Conservation (phyloP, 2,797 vertebrate genomes). For the Coilia nasus region DNA sequence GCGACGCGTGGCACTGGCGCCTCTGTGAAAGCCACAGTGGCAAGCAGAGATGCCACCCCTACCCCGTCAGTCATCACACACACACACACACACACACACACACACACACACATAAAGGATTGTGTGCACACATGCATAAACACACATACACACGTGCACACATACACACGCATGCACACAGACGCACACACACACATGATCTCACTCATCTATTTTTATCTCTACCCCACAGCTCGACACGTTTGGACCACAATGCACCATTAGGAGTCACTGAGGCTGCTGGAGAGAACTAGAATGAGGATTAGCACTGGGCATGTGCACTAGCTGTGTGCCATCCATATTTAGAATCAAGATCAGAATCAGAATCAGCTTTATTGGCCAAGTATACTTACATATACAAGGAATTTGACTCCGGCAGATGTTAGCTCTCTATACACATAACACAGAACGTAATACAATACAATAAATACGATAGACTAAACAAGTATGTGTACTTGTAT, state of each 20-base stretch:
- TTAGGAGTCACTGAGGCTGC: neutral
- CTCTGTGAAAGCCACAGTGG: neutral
- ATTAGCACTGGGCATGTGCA: neutral
- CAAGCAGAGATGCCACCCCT: constrained; percentile 1
- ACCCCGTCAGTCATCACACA: neutral
- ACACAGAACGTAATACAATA: too few relatives aligned
- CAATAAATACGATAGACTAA: too few relatives aligned
- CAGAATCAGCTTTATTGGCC: too few relatives aligned
- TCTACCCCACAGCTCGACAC: neutral
- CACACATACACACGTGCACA: neutral
- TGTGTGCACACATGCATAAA: neutral
- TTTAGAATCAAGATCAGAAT: neutral
- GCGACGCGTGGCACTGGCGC: neutral
- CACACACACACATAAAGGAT: neutral
- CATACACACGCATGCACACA: neutral
- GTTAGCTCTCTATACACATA: too few relatives aligned
- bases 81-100: neutral
- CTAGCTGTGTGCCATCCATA: neutral
- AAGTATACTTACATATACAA: too few relatives aligned
- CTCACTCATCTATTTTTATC: constrained; percentile 19
- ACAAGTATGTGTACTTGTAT: too few relatives aligned
- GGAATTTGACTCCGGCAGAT: too few relatives aligned
- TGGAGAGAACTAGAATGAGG: neutral
- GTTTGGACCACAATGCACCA: neutral
- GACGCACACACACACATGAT: neutral